These are phyloP conservation scores for Prionace glauca DNA, from an alignment of 2,797 vertebrate species.

Conservation along the genomic window DNA sequence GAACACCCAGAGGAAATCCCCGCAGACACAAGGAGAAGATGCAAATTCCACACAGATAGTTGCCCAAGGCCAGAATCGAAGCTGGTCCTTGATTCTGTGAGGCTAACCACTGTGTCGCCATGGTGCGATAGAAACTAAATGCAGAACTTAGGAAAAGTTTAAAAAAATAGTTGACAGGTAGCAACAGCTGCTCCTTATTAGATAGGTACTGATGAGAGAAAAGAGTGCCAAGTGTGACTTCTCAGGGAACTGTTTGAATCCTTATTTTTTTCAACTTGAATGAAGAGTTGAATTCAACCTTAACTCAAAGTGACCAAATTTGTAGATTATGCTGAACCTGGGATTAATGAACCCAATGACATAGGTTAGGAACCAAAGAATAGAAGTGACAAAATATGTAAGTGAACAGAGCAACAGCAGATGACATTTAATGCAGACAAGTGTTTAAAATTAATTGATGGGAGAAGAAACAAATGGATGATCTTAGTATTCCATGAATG, in stretches of 20 bases:
- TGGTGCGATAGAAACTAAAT: background rate
- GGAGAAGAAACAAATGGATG: background rate
- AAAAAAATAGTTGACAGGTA: background rate
- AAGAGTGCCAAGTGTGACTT: background rate
- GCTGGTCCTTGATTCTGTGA: no score
- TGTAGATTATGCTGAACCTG: no score
- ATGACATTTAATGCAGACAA: background rate
- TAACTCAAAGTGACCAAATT: no score
- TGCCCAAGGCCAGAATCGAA: no score
- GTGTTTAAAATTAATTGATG: background rate
- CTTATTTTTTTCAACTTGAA: background rate
- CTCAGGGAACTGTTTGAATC: background rate
- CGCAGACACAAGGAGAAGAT: no score
- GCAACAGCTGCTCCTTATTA: background rate
- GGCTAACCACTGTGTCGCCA: no score
- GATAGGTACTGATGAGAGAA: background rate
- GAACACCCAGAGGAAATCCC: no score
- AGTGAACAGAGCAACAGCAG: background rate
- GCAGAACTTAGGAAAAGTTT: background rate
- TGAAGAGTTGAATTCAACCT: no score
- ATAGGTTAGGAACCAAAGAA: background rate
- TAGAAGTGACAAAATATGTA: background rate
- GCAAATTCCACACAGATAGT: no score
- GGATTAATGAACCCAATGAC: no score
- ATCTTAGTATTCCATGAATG: background rate